These are phyloP conservation scores for Rhynchophorus ferrugineus DNA, from an alignment of 1,140 invertebrate species.

Conservation along the genomic window DNA sequence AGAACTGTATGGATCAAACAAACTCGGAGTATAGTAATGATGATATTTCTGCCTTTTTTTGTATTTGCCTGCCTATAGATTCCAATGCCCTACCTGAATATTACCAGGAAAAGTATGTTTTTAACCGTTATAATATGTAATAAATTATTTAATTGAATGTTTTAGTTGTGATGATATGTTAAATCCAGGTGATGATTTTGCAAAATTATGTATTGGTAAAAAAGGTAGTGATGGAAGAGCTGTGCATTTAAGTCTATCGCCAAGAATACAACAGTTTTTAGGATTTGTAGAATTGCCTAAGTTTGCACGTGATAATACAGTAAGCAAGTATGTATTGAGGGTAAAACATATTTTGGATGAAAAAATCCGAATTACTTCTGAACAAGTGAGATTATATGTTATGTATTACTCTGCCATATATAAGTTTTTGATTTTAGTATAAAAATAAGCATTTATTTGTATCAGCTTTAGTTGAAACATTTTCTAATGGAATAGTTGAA, in stretches of 20 bases:
- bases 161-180: background rate
- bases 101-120: constrained; percentile 25
- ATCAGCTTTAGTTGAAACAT: constrained; percentile 27
- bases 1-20: too few relatives aligned
- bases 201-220: constrained; percentile 30
- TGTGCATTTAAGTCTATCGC: constrained; percentile 31
- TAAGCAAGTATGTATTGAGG: constrained; percentile 31
- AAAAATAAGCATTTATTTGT: constrained; percentile 35
- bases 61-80: constrained; percentile 32
- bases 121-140: background rate
- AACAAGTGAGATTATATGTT: constrained; percentile 23
- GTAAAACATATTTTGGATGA: constrained; percentile 29
- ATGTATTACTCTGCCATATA: constrained; percentile 18
- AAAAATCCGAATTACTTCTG: constrained; percentile 25
- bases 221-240: constrained; percentile 29
- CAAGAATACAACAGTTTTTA: constrained; percentile 33
- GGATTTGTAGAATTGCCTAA: constrained; percentile 28
- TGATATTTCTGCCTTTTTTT: too few relatives aligned
- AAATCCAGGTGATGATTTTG: constrained; percentile 33
- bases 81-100: constrained; percentile 33
- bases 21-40: too few relatives aligned
- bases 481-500: constrained; percentile 33
- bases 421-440: constrained; percentile 18
- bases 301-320: constrained; percentile 24
- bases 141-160: background rate